Evolutionary conservation across 1,140 invertebrate species (phyloP), one percentile per base, ranked within the genome.

Genomic region (Brachionus koreanus): DNA sequence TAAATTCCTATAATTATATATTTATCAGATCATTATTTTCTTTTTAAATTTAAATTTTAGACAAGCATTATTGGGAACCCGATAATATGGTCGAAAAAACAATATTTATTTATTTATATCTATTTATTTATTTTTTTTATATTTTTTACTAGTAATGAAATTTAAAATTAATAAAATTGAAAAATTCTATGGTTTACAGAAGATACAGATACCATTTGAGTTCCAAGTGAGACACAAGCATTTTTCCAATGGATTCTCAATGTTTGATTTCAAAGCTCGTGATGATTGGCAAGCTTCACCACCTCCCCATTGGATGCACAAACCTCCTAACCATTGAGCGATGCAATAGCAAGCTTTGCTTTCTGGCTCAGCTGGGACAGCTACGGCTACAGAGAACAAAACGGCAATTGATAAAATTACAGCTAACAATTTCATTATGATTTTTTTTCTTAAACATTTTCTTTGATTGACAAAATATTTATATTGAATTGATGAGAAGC

Each of bases 261-360:
- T 42, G 33, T 72, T 72, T 43, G 37, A 72, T 72, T 72, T 42
- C 37, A 37, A 39, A 16, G 12, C 37, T 39, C 67, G 33, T 39
- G 33, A 39, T 72, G 67, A 72, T 39, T 37, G 37, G 42, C 67
- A 72, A 42, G 33, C 35, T 72, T 35, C 37, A 3, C 67, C 67
- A 72, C 67, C 67, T 39, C 67, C 67, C 67, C 67, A 72, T 72
- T 72, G 67, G 19, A 72, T 72, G 37, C 67, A 72, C 33, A 42
- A 39, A 39, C 67, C 67, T 37, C 67, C 67, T 43, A 72, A 72
- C 67, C 67, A 72, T 39, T 37, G 33, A 72, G 67, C 67, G 16
- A 72, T 39, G 10, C 67, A 72, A 72, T 72, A 72, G 37, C 67
- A 72, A 7, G 67, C 67, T 42, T 72, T 72, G 10, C 2, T 72